Evolutionary conservation across 1,140 invertebrate species (phyloP).

Genomic region (Bradynema listronoti): DNA sequence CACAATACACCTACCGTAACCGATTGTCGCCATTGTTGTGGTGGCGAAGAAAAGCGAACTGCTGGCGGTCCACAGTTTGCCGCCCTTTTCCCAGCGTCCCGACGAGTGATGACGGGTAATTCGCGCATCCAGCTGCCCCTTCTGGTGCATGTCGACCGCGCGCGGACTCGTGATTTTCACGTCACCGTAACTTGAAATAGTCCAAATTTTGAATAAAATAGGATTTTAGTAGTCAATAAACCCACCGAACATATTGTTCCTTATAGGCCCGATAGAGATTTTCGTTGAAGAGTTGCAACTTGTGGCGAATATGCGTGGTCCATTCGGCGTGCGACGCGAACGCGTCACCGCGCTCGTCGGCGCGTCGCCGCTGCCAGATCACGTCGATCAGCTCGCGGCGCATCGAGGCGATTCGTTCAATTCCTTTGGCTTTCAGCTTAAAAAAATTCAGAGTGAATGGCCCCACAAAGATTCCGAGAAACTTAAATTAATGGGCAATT

Average conservation of each 20-base stretch:
- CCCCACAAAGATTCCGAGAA: too few species aligned
- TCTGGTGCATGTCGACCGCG: conserved; percentile 12
- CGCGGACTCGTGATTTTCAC: conserved; percentile 29
- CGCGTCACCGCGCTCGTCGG: conserved; percentile 2
- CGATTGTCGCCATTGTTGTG: conserved; percentile 58
- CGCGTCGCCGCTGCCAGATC: conserved; percentile 25
- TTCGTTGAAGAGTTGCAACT: conserved; percentile 47
- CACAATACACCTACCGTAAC: conserved; percentile 24
- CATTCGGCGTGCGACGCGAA: conserved; percentile 26
- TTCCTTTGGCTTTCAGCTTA: conserved; percentile 46
- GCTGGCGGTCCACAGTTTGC: conserved; percentile 55
- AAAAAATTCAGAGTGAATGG: conserved; percentile 29
- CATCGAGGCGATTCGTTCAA: conserved; percentile 28
- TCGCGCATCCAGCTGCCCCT: conserved; percentile 29
- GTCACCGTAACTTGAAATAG: conserved; percentile 39
- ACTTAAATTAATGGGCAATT: too few species aligned
- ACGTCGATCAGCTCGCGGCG: conserved; percentile 34
- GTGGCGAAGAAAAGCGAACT: conserved; percentile 55
- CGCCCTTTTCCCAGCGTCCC: conserved; percentile 48
- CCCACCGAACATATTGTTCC: conserved; percentile 52
- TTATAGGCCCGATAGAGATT: conserved; percentile 52
- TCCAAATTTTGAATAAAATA: conserved; percentile 22
- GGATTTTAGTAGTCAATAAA: conserved; percentile 14
- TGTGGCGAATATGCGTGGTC: conserved; percentile 32
- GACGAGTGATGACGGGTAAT: conserved; percentile 44